A percentile compares a stretch with the other conserved stretches of the same genome.
Evolutionary conservation across 37 sponge, comb jelly and placozoan genomes (phyloP).

Genomic region (Mnemiopsis leidyi): DNA sequence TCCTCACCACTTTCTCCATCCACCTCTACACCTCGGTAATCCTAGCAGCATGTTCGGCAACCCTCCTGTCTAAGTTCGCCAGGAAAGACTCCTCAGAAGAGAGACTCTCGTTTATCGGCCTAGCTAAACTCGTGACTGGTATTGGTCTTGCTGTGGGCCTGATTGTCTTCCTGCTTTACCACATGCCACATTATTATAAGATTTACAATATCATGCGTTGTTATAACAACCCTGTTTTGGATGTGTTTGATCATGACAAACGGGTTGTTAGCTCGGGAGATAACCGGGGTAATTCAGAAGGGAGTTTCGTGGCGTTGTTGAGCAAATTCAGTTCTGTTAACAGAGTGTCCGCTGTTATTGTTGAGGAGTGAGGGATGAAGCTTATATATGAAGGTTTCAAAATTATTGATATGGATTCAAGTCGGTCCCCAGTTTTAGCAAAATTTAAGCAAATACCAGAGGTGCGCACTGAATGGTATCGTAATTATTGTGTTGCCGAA

Average conservation of each 20-base stretch:
- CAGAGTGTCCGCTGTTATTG: too few relatives aligned
- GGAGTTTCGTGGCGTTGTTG: too few relatives aligned
- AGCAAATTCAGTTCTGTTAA: too few relatives aligned
- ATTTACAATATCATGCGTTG: neutral
- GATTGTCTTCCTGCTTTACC: neutral
- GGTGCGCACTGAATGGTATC: too few relatives aligned
- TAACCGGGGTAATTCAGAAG: too few relatives aligned
- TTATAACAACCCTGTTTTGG: conserved; percentile 9
- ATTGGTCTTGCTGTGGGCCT: neutral
- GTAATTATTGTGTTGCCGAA: too few relatives aligned
- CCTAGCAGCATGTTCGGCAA: neutral
- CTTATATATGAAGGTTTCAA: too few relatives aligned
- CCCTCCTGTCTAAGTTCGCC: neutral
- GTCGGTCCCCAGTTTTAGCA: too few relatives aligned
- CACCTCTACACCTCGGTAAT: conserved; percentile 9
- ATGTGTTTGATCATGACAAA: conserved; percentile 4
- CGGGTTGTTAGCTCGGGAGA: too few relatives aligned
- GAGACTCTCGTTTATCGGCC: neutral
- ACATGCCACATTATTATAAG: neutral
- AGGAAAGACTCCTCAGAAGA: neutral
- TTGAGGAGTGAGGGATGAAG: too few relatives aligned
- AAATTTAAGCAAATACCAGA: too few relatives aligned
- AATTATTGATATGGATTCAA: too few relatives aligned
- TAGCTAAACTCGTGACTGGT: neutral
- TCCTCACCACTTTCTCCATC: neutral